Evolutionary conservation across 2,113 vertebrate species (phyloP), one percentile per base, ranked within the genome.

Genomic region (Nothocercus julius): DNA sequence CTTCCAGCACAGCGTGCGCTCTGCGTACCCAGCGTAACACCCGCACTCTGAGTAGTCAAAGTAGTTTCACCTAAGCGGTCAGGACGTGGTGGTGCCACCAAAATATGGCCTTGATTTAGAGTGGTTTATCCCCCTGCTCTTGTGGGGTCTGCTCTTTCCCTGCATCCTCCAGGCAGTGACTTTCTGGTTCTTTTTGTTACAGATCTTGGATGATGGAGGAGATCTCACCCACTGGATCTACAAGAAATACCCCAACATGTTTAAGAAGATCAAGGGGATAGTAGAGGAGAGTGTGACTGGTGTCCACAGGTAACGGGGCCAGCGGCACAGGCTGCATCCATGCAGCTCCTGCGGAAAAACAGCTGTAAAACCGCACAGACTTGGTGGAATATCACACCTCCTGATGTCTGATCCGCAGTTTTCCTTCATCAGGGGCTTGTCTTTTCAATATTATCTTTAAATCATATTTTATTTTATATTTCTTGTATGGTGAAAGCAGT

Each of bases 221-320:
- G 99, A 99, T 87, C 98, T 99, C 85, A 99, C 99, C 80, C 99
- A 99, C 92, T 99, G 99, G 99, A 99, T 99, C 97, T 99, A 99
- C 92, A 99, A 99, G 97, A 99, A 99, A 88, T 99, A 99, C 38
- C 99, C 99, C 93, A 99, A 99, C 97, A 99, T 99, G 99, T 99
- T 99, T 95, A 99, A 99, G 97, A 99, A 99, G 98, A 99, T 99
- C 97, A 99, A 99, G 96, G 99, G 99, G 77, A 99, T 99, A 7
- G 99, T 99, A 32, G 99, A 99, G 95, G 99, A 99, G 98, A 99
- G 99, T 5, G 99, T 99, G 24, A 99, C 99, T 9, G 99, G 99
- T 13, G 99, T 99, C 8, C 99, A 99, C 97, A 99, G 99, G 99
- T 99, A 91, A 93, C 81, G 40, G 76, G 21, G 1, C 13, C 3